Percentiles rank a stretch among this genome's conserved stretches.
These are phyloP conservation scores for Anoplopoma fimbria DNA, from an alignment of 2,113 vertebrate genomes.

Conservation along the genomic window DNA sequence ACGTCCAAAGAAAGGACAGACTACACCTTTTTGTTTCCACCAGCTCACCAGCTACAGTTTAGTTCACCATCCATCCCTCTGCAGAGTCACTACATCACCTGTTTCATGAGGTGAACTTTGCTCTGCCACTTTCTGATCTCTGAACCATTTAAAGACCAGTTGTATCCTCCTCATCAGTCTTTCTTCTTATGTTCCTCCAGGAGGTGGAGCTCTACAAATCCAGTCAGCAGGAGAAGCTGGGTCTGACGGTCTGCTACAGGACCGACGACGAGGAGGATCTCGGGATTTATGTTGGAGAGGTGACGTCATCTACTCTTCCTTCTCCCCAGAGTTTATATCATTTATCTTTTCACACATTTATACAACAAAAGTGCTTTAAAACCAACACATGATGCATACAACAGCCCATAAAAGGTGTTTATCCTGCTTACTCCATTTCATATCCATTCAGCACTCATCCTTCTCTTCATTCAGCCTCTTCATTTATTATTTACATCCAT, in stretches of 20 bases:
- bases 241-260: conserved; percentile 89
- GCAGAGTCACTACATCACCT: neutral
- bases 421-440: neutral
- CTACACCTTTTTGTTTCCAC: neutral
- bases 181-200: conserved; percentile 62
- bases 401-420: neutral
- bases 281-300: conserved; percentile 91
- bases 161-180: no score
- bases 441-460: neutral
- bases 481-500: neutral
- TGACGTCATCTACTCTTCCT: conserved; percentile 42
- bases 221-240: conserved; percentile 89
- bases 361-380: neutral
- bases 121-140: neutral
- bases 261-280: conserved; percentile 89
- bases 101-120: neutral
- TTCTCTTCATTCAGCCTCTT: neutral
- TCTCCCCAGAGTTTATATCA: neutral
- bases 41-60: no score
- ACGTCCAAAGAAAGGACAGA: neutral
- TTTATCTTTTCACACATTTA: neutral
- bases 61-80: no score
- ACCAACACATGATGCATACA: neutral
- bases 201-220: conserved; percentile 89
- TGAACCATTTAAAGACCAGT: neutral